Evolutionary conservation across 1,140 invertebrate species (phyloP).

Genomic region (Thaumatotibia leucotreta): DNA sequence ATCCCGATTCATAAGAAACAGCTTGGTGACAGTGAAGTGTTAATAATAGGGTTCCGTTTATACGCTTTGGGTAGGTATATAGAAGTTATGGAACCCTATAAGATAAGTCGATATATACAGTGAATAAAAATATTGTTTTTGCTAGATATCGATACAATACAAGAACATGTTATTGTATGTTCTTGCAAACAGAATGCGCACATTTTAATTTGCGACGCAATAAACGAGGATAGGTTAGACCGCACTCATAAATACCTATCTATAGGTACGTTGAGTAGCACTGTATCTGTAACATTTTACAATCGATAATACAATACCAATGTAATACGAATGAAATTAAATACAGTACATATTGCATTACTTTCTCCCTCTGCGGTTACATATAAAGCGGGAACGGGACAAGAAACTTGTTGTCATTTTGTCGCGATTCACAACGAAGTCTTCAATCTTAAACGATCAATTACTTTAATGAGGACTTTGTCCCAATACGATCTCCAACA

Average conservation of each 20-base stretch:
- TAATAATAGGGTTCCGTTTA: too few species aligned
- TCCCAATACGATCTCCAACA: neutral
- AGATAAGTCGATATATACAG: too few species aligned
- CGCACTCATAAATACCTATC: neutral
- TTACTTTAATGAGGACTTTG: constrained; percentile 8
- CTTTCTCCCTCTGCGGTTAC: neutral
- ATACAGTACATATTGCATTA: neutral
- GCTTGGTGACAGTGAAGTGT: too few species aligned
- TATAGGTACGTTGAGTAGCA: neutral
- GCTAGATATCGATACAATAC: neutral
- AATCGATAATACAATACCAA: neutral
- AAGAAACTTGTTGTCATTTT: too few species aligned
- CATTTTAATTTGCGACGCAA: neutral
- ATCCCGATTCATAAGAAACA: too few species aligned
- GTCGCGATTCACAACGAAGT: too few species aligned
- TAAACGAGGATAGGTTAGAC: constrained; percentile 3
- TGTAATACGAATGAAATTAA: too few species aligned
- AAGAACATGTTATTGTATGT: neutral
- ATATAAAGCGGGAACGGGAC: neutral
- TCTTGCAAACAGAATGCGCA: neutral
- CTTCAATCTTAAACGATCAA: constrained; percentile 6
- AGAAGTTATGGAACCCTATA: too few species aligned
- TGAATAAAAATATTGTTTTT: too few species aligned
- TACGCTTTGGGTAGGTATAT: too few species aligned
- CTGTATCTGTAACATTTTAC: neutral